A percentile compares a stretch with the other conserved stretches of the same genome.
Conservation (phyloP, 1,140 invertebrate species). For the Metaphire vulgaris region DNA sequence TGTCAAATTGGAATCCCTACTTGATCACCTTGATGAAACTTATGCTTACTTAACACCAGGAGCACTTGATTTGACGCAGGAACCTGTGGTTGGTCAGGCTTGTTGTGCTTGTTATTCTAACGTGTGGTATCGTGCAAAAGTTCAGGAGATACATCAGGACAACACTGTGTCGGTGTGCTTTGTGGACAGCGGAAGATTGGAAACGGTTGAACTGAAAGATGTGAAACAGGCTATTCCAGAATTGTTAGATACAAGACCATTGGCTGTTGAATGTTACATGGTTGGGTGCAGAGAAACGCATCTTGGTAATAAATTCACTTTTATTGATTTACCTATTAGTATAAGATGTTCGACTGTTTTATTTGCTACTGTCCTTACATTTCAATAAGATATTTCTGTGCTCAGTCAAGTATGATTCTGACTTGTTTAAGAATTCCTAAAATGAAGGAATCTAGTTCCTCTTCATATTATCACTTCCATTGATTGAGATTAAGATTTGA, state of each 20-base stretch:
- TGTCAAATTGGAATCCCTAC: not conserved
- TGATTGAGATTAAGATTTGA: too few relatives aligned
- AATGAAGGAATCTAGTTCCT: too few relatives aligned
- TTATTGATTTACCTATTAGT: too few relatives aligned
- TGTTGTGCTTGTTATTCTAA: conserved; percentile 4
- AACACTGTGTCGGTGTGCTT: not conserved
- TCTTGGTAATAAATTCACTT: too few relatives aligned
- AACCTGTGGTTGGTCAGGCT: conserved; percentile 4
- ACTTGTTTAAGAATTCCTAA: too few relatives aligned
- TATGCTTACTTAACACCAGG: not conserved
- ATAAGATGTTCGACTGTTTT: too few relatives aligned
- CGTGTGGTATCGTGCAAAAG: not conserved
- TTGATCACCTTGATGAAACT: conserved; percentile 13
- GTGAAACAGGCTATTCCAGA: not conserved
- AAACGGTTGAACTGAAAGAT: not conserved
- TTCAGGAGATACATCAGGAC: not conserved
- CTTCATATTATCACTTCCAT: too few relatives aligned
- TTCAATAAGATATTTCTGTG: too few relatives aligned
- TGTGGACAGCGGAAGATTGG: not conserved
- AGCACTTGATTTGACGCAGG: conserved; percentile 1
- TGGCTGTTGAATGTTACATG: not conserved
- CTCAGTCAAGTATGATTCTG: too few relatives aligned
- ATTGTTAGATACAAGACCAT: not conserved
- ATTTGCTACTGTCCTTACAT: too few relatives aligned
- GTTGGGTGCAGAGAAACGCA: too few relatives aligned